Percentiles rank a stretch among this genome's conserved stretches.
Conservation (phyloP, 2,113 vertebrate genomes). For the Motacilla alba region DNA sequence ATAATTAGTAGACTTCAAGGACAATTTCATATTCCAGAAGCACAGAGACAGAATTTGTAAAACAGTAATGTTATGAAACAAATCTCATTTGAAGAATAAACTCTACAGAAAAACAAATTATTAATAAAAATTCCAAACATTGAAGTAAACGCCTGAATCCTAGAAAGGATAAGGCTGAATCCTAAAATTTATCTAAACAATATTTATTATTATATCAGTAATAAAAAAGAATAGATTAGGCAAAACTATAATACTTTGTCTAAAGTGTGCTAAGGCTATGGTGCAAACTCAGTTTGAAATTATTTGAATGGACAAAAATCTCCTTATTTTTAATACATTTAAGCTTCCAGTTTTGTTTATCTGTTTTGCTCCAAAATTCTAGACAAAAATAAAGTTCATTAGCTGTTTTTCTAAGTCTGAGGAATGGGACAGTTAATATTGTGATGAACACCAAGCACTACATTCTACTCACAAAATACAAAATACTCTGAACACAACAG, state of each 20-base stretch:
- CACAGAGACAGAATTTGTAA: not conserved
- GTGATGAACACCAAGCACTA: not conserved
- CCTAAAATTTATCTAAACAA: not conserved
- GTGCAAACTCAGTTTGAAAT: not conserved
- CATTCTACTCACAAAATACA: not conserved
- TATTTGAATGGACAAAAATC: not conserved
- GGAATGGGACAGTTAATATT: not conserved
- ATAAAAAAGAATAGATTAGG: not conserved
- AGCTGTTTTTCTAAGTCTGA: not conserved
- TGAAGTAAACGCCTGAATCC: not conserved
- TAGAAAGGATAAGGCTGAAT: not conserved
- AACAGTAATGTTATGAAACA: not conserved
- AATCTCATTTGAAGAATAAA: not conserved
- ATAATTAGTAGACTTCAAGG: not conserved
- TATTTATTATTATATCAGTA: not conserved
- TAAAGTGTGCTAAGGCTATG: not conserved
- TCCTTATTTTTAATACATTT: not conserved
- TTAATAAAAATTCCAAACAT: not conserved
- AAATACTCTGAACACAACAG: not conserved
- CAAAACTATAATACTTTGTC: not conserved
- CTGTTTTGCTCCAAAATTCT: not conserved
- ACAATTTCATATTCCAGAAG: not conserved
- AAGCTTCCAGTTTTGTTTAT: not conserved
- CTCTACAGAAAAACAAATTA: not conserved
- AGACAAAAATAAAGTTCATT: not conserved